A percentile compares a stretch with the other conserved stretches of the same genome.
These are phyloP conservation scores for Gallinago stenura DNA, from an alignment of 2,797 vertebrate species.

Conservation along the genomic window DNA sequence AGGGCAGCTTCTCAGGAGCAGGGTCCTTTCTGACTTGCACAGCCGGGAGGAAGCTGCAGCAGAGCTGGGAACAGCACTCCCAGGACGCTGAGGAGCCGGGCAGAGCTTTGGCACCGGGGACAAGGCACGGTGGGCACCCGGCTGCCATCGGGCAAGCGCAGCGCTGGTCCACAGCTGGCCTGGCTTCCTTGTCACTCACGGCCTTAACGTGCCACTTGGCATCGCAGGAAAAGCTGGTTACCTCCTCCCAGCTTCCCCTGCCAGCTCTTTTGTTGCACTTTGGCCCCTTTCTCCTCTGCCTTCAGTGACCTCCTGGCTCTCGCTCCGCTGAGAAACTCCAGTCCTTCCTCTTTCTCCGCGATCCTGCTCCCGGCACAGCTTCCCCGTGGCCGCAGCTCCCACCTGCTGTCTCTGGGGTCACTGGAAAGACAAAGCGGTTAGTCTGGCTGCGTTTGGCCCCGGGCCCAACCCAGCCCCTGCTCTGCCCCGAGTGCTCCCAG, in stretches of 20 bases:
- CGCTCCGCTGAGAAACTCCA: rapidly evolving
- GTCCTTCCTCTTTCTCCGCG: neutral
- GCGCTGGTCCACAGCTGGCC: neutral
- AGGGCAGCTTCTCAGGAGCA: neutral
- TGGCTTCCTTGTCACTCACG: neutral
- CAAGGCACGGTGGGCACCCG: neutral
- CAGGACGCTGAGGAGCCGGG: rapidly evolving
- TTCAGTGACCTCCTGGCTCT: neutral
- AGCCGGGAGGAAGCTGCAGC: neutral
- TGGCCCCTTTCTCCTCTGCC: neutral
- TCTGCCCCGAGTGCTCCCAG: rapidly evolving
- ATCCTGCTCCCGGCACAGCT: rapidly evolving
- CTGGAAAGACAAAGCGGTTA: rapidly evolving
- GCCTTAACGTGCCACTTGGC: rapidly evolving
- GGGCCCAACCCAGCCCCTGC: rapidly evolving
- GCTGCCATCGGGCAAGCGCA: rapidly evolving
- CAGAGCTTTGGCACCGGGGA: neutral
- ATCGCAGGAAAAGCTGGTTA: neutral
- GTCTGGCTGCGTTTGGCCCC: neutral
- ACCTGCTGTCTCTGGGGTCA: rapidly evolving
- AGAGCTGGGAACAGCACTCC: neutral
- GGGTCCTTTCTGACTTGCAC: neutral
- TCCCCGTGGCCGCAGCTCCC: rapidly evolving
- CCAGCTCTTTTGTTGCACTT: neutral
- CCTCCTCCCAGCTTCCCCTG: neutral